phyloP scores from a whole-genome alignment of 2,797 vertebrate species.

The Babyrousa celebensis region DNA sequence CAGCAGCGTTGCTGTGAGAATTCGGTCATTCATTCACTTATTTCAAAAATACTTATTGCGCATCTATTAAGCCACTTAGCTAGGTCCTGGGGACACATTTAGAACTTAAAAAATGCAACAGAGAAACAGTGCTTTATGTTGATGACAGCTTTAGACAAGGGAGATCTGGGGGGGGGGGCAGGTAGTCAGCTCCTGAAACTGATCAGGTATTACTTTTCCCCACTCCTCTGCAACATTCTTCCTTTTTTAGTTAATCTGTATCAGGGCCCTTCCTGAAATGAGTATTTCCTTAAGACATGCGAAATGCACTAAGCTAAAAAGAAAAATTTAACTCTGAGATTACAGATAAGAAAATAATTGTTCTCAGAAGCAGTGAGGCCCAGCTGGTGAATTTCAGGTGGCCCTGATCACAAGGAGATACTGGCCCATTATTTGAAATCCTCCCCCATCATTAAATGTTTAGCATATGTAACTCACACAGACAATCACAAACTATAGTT shows the following conservation, averaged over 20 bases:
- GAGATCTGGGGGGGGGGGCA: not conserved
- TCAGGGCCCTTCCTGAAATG: not conserved
- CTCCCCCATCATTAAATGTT: not conserved
- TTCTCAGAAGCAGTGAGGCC: not conserved
- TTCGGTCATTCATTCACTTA: slow-evolving; percentile 49
- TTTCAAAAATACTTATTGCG: not conserved
- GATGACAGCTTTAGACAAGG: not conserved
- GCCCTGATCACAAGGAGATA: not conserved
- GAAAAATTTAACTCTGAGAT: not conserved
- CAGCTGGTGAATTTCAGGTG: not conserved
- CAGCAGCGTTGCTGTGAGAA: not conserved
- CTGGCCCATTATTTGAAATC: not conserved
- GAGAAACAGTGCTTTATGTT: not conserved
- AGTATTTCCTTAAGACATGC: not conserved
- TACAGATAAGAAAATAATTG: not conserved
- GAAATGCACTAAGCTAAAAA: not conserved
- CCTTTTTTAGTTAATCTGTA: not conserved
- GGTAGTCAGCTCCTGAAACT: not conserved
- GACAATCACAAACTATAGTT: not conserved
- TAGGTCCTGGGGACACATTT: not conserved
- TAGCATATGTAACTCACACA: not conserved
- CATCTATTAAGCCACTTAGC: not conserved
- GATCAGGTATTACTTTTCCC: not conserved
- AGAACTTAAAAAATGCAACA: not conserved
- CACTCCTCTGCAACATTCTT: not conserved